phyloP scores from a whole-genome alignment of 2,888 invertebrate species.

The Tipula helvola region DNA sequence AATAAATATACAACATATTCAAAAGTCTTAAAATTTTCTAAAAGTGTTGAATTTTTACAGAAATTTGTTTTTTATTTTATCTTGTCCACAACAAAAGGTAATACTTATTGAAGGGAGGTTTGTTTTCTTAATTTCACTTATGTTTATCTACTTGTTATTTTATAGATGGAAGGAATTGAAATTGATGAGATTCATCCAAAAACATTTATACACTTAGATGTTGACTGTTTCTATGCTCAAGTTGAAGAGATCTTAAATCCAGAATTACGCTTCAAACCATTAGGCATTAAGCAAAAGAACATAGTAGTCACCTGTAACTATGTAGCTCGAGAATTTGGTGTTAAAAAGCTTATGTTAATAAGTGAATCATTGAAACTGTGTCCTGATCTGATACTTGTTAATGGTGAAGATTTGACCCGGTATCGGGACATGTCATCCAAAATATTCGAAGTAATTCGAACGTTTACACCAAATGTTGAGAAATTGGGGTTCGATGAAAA shows the following conservation, averaged over 20 bases:
- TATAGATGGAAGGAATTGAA: slow-evolving; percentile 14
- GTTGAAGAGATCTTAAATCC: slow-evolving; percentile 69
- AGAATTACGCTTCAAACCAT: slow-evolving; percentile 48
- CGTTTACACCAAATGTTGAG: slow-evolving; percentile 62
- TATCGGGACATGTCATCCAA: slow-evolving; percentile 68
- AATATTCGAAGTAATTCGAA: slow-evolving; percentile 56
- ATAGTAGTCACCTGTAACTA: slow-evolving; percentile 78
- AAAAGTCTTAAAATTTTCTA: not conserved
- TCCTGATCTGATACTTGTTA: slow-evolving; percentile 60
- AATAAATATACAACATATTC: not conserved
- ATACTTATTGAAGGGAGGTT: not conserved
- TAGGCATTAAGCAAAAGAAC: slow-evolving; percentile 76
- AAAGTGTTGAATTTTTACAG: not conserved
- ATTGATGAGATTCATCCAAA: slow-evolving; percentile 42
- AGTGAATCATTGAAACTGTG: slow-evolving; percentile 62
- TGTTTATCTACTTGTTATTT: not conserved
- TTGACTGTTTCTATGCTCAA: slow-evolving; percentile 80
- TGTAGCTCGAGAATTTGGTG: slow-evolving; percentile 58
- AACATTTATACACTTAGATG: slow-evolving; percentile 66
- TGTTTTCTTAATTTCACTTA: not conserved
- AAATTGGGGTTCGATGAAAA: slow-evolving; percentile 78
- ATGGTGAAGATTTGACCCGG: slow-evolving; percentile 70
- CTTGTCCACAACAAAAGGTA: not conserved
- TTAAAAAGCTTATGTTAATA: slow-evolving; percentile 65
- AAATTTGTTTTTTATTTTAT: not conserved